phyloP scores from a whole-genome alignment of 2,113 vertebrate genomes.

The Sminthopsis crassicaudata region DNA sequence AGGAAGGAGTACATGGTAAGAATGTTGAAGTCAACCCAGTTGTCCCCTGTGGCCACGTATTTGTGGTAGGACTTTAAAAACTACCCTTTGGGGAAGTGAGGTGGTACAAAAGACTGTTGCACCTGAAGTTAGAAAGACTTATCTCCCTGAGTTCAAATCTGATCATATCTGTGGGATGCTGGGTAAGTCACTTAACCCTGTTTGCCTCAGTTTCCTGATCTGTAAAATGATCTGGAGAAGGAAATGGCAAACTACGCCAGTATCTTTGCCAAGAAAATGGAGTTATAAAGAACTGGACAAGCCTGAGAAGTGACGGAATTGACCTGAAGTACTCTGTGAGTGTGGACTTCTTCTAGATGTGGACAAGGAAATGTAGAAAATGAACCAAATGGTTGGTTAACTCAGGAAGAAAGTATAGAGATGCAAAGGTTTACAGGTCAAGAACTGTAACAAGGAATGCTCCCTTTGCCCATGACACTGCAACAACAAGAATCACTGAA shows the following conservation, averaged over 20 bases:
- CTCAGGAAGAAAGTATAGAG: background rate
- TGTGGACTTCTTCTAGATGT: background rate
- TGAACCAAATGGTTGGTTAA: background rate
- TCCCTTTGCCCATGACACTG: background rate
- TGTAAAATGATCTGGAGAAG: too few species aligned
- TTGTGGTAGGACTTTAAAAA: background rate
- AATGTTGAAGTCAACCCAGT: background rate
- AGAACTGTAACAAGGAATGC: background rate
- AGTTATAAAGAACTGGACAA: too few species aligned
- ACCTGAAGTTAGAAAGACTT: too few species aligned
- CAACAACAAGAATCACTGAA: background rate
- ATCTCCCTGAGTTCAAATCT: too few species aligned
- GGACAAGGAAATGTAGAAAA: too few species aligned
- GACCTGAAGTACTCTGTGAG: background rate
- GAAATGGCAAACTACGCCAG: too few species aligned
- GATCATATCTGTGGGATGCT: too few species aligned
- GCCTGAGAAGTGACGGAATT: too few species aligned
- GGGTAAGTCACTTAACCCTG: too few species aligned
- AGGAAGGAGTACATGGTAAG: background rate
- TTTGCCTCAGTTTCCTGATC: too few species aligned
- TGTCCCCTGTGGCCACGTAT: background rate
- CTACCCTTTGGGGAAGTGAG: background rate
- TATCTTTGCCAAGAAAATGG: too few species aligned
- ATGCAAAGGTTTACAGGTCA: background rate
- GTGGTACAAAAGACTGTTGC: too few species aligned